A percentile compares a stretch with the other conserved stretches of the same genome.
Conservation (phyloP, 2,113 vertebrate genomes). For the Miniopterus natalensis region DNA sequence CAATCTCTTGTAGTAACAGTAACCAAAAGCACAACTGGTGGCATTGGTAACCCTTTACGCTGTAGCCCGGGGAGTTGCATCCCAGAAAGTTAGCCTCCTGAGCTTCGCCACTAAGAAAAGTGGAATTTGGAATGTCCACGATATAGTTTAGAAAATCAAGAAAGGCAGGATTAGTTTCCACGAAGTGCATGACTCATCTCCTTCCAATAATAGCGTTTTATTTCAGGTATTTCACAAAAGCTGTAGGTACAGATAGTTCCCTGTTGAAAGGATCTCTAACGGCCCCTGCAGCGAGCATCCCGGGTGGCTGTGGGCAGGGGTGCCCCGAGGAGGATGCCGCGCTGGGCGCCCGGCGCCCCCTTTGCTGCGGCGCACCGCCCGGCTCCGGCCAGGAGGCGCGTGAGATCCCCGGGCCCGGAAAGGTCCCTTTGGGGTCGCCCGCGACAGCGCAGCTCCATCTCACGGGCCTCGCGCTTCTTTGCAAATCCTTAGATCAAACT, state of each 20-base stretch:
- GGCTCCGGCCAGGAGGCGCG: background rate
- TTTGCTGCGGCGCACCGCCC: background rate
- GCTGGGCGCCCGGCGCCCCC: background rate
- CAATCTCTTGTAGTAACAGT: background rate
- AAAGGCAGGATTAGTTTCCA: constrained; percentile 22
- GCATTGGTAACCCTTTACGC: background rate
- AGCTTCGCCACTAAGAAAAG: constrained; percentile 16
- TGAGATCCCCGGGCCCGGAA: background rate
- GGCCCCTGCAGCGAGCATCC: background rate
- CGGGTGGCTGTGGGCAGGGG: background rate
- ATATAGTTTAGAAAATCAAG: constrained; percentile 17
- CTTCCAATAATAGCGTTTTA: constrained; percentile 39
- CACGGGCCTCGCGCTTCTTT: background rate
- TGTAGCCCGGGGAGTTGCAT: background rate
- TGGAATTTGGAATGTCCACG: background rate
- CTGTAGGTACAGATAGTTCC: constrained; percentile 35
- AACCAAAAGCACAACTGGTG: background rate
- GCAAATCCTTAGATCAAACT: constrained; percentile 49
- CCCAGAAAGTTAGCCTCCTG: background rate
- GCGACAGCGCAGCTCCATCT: background rate
- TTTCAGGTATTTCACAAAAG: constrained; percentile 58
- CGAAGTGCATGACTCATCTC: background rate
- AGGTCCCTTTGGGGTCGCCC: background rate
- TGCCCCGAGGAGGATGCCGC: too few species aligned
- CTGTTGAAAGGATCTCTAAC: constrained; percentile 42